Evolutionary conservation across 2,888 invertebrate species (phyloP).

Genomic region (Diarsia dahlii): DNA sequence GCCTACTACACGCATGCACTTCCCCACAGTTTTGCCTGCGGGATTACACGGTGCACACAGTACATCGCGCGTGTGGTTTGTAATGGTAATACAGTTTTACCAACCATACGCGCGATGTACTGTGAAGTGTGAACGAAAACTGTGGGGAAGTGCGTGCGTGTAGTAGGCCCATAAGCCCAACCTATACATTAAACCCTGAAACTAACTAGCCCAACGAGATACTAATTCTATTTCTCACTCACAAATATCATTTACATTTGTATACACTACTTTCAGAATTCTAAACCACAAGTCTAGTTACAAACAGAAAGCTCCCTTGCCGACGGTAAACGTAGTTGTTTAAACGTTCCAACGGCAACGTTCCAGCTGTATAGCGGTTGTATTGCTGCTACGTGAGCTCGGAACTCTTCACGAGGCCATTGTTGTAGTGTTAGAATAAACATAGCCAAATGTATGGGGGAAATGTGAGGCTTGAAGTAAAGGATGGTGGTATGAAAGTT

Average conservation of each 20-base stretch:
- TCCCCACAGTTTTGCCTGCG: too few relatives aligned
- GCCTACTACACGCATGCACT: too few relatives aligned
- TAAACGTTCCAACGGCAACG: conserved; percentile 32
- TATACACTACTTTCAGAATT: not conserved
- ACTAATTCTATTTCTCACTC: not conserved
- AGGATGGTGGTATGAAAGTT: not conserved
- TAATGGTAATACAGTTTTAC: too few relatives aligned
- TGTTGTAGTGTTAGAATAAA: conserved; percentile 51
- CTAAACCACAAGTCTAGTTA: conserved; percentile 24
- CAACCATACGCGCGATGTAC: too few relatives aligned
- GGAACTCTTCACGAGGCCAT: conserved; percentile 39
- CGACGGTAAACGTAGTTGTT: conserved; percentile 42
- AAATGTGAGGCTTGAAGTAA: conserved; percentile 27
- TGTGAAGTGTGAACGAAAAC: too few relatives aligned
- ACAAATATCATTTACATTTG: conserved; percentile 16
- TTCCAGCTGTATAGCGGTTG: conserved; percentile 26
- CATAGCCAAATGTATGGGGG: conserved; percentile 31
- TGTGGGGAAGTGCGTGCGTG: too few relatives aligned
- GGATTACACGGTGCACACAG: too few relatives aligned
- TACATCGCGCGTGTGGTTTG: too few relatives aligned
- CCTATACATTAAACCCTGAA: too few relatives aligned
- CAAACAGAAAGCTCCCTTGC: conserved; percentile 45
- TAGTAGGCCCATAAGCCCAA: too few relatives aligned
- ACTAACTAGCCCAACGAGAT: not conserved
- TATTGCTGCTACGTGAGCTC: conserved; percentile 42